Base-by-base conservation (phyloP, 2,113 vertebrate genomes). In the Oreamnos americanus region DNA sequence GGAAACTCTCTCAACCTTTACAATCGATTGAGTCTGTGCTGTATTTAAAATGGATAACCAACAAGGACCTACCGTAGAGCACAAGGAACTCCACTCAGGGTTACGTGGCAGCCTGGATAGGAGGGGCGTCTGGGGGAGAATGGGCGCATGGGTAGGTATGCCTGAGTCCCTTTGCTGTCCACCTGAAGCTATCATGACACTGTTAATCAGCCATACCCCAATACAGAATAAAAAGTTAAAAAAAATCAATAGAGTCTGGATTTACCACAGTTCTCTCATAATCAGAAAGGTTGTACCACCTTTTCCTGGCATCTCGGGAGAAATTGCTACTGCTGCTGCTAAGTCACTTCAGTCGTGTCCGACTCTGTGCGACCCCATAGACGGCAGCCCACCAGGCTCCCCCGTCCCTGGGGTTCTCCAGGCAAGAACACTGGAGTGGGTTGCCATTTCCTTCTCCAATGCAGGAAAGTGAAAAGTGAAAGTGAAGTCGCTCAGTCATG, bases 21-120 rank as follows among this genome's bases (percentile, higher is more conserved):
- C n/a, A 64, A 82, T 21, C n/a, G 16, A 6, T 58, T 15, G 78
- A 83, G 12, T 67, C 67, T 88, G 28, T 76, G 71, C 71, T 76
- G 39, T 76, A 76, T 76, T 76, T 76, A 76, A 43, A 26, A 7
- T 43, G 71, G 71, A 7, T 76, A 43, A 76, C 39, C 71, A 76
- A 3, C 1, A 0, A 76, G 39, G 23, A 43, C 39, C 39, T 43
- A 14, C 39, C 4, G 0, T 7, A 43, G 11, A 43, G 23, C 12
- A 14, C n/a, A 7, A 43, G 71, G 21, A 43, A 43, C 23, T 7
- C 71, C 12, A 7, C 39, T 76, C 36, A 43, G 39, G 25, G 71
- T 14, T 14, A 3, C 5, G 0, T 14, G 71, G 71, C 71, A 43
- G 71, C 39, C 39, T 26, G 39, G 39, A 26, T 43, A 6, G 71